Conservation (phyloP, 2,888 invertebrate species). For the Furcula furcula region DNA sequence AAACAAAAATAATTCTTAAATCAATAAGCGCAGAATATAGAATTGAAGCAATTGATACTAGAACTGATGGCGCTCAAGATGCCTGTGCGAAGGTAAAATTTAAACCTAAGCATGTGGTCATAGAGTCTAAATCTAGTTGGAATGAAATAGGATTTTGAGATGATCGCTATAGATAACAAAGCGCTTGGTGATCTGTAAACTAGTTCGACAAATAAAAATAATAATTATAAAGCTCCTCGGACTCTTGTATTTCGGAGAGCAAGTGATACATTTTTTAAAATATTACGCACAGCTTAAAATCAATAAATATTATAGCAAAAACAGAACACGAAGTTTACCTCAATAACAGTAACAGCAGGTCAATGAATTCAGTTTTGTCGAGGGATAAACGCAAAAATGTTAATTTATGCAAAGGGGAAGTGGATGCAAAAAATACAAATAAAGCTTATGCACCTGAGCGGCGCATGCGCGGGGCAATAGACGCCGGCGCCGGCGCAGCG, state of each 20-base stretch:
- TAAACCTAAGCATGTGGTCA: constrained; percentile 38
- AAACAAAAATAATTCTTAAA: constrained; percentile 35
- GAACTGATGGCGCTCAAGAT: constrained; percentile 37
- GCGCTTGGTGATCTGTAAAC: constrained; percentile 71
- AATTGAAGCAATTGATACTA: constrained; percentile 6
- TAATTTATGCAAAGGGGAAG: constrained; percentile 81
- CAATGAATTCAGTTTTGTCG: constrained; percentile 23
- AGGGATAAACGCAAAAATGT: constrained; percentile 55
- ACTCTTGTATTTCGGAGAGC: constrained; percentile 23
- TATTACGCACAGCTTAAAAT: neutral
- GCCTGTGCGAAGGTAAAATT: constrained; percentile 38
- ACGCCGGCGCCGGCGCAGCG: constrained; percentile 47
- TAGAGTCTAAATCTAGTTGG: constrained; percentile 43
- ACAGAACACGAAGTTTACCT: constrained; percentile 3
- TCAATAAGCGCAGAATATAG: constrained; percentile 6
- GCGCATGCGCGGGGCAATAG: constrained; percentile 59
- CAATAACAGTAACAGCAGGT: constrained; percentile 11
- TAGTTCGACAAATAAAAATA: constrained; percentile 65
- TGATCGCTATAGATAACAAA: constrained; percentile 68
- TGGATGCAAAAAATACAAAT: constrained; percentile 65
- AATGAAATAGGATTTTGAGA: constrained; percentile 32
- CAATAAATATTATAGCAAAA: constrained; percentile 1
- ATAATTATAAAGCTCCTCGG: constrained; percentile 31
- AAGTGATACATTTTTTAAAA: neutral
- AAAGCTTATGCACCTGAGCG: constrained; percentile 78